Percentiles rank a stretch among this genome's conserved stretches.
These are phyloP conservation scores for Pocillopora grandis DNA, from an alignment of 92 coral and sea anemone genomes.

Conservation along the genomic window DNA sequence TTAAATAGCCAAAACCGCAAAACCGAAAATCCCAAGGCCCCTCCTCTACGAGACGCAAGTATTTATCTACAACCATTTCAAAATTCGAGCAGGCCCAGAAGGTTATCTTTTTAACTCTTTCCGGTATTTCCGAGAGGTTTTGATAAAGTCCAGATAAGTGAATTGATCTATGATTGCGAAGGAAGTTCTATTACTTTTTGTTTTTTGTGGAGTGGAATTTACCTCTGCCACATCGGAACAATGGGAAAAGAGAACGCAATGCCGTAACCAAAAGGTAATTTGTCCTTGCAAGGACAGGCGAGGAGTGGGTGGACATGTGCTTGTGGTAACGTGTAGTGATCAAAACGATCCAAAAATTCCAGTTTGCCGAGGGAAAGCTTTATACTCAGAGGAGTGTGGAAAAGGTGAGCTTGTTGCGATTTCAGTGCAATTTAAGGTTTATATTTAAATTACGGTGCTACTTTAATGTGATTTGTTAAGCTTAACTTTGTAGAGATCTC, in stretches of 20 bases:
- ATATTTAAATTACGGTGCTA: neutral
- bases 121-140: too few species aligned
- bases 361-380: neutral
- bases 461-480: too few species aligned
- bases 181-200: neutral
- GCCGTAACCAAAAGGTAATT: neutral
- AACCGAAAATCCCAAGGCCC: too few species aligned
- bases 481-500: too few species aligned
- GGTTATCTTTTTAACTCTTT: too few species aligned
- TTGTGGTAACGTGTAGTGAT: neutral
- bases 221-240: neutral
- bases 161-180: neutral
- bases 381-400: slow-evolving; percentile 1
- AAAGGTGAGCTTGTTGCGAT: slow-evolving; percentile 2
- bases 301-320: neutral
- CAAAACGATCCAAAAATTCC: neutral
- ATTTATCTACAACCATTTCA: too few species aligned
- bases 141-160: too few species aligned
- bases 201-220: neutral
- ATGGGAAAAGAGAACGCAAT: neutral
- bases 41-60: too few species aligned
- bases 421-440: neutral
- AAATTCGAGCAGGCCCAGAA: too few species aligned
- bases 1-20: too few species aligned
- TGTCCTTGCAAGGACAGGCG: slow-evolving; percentile 4